Conservation (phyloP, 2,888 invertebrate species). For the Dryocosmus kuriphilus region DNA sequence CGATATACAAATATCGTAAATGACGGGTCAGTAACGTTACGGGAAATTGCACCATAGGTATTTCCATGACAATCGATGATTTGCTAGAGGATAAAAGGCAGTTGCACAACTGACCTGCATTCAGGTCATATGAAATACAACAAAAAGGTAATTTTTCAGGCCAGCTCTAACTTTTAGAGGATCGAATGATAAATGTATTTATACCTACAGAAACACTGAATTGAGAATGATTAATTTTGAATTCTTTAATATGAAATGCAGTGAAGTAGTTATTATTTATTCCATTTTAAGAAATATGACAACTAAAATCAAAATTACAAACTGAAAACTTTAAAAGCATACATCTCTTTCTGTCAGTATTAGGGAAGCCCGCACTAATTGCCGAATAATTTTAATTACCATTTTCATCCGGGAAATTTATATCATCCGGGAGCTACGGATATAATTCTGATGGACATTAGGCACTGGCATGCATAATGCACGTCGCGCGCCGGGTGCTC, state of each 20-base stretch:
- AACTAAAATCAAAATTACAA: neutral
- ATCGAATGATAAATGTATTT: neutral
- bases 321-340: conserved; percentile 12
- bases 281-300: neutral
- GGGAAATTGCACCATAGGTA: conserved; percentile 37
- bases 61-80: conserved; percentile 58
- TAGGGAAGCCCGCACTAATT: conserved; percentile 21
- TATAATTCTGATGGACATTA: conserved; percentile 39
- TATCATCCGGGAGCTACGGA: conserved; percentile 15
- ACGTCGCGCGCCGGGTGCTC: conserved; percentile 40
- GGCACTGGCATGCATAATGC: conserved; percentile 38
- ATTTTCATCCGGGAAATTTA: conserved; percentile 25
- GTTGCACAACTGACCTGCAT: conserved; percentile 5
- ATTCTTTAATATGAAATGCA: no score
- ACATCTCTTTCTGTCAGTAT: neutral
- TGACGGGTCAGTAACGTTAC: conserved; percentile 8
- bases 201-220: no score
- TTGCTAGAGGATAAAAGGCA: conserved; percentile 50
- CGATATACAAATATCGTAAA: neutral
- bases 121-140: neutral
- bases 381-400: conserved; percentile 21
- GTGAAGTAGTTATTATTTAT: no score
- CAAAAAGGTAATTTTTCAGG: neutral
- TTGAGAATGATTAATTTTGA: no score
- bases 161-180: neutral